phyloP scores from a whole-genome alignment of 2,888 invertebrate genomes.

The Drosophila kanekoi region DNA sequence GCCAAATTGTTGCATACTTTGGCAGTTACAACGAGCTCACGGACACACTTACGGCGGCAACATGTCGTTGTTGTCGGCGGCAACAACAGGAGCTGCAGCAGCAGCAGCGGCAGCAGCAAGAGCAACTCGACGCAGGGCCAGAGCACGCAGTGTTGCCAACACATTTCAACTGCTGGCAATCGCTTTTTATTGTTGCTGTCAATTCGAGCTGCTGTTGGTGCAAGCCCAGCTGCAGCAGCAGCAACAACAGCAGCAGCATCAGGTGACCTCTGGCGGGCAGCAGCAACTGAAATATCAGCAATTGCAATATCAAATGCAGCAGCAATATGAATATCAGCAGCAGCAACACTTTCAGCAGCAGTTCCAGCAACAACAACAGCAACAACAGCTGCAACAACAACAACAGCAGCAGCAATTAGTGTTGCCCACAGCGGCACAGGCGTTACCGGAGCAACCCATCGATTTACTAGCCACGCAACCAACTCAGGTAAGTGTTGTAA shows the following conservation, averaged over 20 bases:
- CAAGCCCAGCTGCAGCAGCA: conserved; percentile 57
- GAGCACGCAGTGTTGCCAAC: conserved; percentile 59
- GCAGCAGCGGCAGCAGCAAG: conserved; percentile 26
- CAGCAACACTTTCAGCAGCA: conserved; percentile 75
- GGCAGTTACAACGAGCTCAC: conserved; percentile 36
- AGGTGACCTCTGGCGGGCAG: conserved; percentile 35
- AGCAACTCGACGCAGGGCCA: conserved; percentile 20
- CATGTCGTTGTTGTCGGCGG: conserved; percentile 57
- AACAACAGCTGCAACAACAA: conserved; percentile 53
- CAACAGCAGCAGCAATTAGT: conserved; percentile 45
- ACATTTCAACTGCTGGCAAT: conserved; percentile 68
- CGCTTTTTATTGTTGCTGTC: conserved; percentile 63
- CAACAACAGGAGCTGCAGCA: conserved; percentile 21
- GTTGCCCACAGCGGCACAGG: conserved; percentile 39
- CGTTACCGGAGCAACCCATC: conserved; percentile 48
- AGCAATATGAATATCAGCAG: conserved; percentile 78
- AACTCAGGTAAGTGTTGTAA: conserved; percentile 59
- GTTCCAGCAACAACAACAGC: conserved; percentile 67
- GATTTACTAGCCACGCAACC: conserved; percentile 67
- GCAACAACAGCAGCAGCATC: conserved; percentile 60
- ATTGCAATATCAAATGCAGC: conserved; percentile 77
- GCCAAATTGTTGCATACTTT: conserved; percentile 63
- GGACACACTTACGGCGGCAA: conserved; percentile 40
- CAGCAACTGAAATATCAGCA: conserved; percentile 75
- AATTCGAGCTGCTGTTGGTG: conserved; percentile 49